phyloP scores from a whole-genome alignment of 2,797 vertebrate species.

The Okamejei kenojei region DNA sequence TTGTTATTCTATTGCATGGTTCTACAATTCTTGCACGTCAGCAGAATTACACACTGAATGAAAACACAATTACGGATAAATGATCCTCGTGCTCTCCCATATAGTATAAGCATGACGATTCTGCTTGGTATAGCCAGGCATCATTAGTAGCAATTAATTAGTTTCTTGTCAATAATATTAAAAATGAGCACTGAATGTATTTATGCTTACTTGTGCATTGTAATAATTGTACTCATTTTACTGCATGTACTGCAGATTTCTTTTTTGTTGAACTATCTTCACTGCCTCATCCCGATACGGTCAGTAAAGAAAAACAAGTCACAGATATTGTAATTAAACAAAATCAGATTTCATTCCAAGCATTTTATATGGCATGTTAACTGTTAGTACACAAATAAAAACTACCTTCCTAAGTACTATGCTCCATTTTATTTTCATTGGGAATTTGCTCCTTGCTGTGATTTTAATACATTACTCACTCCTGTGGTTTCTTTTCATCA shows the following conservation, averaged over 20 bases:
- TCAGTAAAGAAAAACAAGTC: constrained; percentile 51
- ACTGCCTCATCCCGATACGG: constrained; percentile 8
- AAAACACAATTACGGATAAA: background rate
- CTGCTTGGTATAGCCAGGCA: constrained; percentile 3
- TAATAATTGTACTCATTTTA: constrained; percentile 28
- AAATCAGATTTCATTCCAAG: constrained; percentile 56
- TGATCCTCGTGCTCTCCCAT: background rate
- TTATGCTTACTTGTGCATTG: constrained; percentile 32
- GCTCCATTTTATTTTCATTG: constrained; percentile 42
- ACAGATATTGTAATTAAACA: constrained; percentile 56
- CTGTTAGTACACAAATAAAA: constrained; percentile 60
- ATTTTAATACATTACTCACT: constrained; percentile 50
- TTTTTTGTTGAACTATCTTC: constrained; percentile 26
- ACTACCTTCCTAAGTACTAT: constrained; percentile 51
- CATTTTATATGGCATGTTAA: constrained; percentile 59
- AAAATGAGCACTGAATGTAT: constrained; percentile 30
- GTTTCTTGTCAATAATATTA: constrained; percentile 29
- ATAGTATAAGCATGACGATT: background rate
- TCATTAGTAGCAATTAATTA: constrained; percentile 24
- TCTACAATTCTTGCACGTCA: background rate
- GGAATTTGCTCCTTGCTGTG: constrained; percentile 50
- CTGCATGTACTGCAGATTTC: constrained; percentile 9
- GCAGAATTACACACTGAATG: background rate
- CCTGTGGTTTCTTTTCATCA: constrained; percentile 49
- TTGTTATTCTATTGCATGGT: background rate